Evolutionary conservation across 2,113 vertebrate genomes (phyloP).

Genomic region (Pantherophis guttatus): DNA sequence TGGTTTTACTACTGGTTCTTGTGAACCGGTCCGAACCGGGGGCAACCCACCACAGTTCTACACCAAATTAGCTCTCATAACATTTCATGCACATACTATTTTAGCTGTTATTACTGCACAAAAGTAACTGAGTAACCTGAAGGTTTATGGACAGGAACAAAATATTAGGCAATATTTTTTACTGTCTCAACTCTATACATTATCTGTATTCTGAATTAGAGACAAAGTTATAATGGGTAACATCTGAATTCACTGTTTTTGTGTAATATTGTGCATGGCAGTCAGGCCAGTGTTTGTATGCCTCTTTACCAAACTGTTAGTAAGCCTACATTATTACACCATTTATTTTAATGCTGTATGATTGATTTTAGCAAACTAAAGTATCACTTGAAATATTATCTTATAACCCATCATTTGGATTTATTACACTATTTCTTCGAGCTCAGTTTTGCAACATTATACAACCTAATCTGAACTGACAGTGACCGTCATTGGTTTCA

Average conservation of each 20-base stretch:
- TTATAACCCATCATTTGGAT: constrained; percentile 34
- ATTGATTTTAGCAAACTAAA: constrained; percentile 28
- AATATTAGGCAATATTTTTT: background rate
- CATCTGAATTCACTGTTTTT: background rate
- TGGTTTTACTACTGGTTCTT: too few relatives aligned
- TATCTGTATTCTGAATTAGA: background rate
- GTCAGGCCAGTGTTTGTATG: background rate
- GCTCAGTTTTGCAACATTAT: constrained; percentile 18
- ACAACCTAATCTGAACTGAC: constrained; percentile 34
- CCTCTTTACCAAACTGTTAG: background rate
- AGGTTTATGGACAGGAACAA: background rate
- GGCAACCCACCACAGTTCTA: too few relatives aligned
- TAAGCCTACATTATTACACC: constrained; percentile 22
- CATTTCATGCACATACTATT: background rate
- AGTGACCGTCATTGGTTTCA: constrained; percentile 45
- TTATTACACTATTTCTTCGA: constrained; percentile 39
- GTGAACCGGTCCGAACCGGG: too few relatives aligned
- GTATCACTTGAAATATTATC: constrained; percentile 21
- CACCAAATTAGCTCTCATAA: background rate
- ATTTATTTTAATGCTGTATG: constrained; percentile 29
- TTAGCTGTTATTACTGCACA: background rate
- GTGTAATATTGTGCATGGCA: constrained; percentile 23
- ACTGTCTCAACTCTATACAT: background rate
- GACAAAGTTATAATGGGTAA: background rate
- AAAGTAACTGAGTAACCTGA: background rate